These are phyloP conservation scores for Bilobella aurantiaca DNA, from an alignment of 1,140 invertebrate genomes.

Conservation along the genomic window DNA sequence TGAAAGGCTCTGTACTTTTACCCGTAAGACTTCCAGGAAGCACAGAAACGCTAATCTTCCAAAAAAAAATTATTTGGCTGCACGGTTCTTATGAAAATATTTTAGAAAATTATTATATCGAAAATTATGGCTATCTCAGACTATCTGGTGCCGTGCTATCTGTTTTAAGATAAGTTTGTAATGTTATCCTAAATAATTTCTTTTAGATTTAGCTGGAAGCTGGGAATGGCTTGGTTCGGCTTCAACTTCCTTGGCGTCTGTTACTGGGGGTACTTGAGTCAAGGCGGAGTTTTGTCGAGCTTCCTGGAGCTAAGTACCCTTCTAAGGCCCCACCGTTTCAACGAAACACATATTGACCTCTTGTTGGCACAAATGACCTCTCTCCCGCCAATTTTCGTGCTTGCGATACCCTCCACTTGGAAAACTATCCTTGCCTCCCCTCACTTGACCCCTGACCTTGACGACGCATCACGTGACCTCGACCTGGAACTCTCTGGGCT, in stretches of 20 bases:
- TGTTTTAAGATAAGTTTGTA: too few relatives aligned
- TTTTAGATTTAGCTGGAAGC: background rate
- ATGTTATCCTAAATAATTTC: too few relatives aligned
- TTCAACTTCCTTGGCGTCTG: conserved; percentile 22
- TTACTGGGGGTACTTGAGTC: conserved; percentile 27
- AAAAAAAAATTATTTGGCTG: too few relatives aligned
- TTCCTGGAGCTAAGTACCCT: conserved; percentile 28
- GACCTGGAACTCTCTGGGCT: background rate
- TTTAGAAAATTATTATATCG: too few relatives aligned
- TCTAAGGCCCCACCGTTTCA: conserved; percentile 28
- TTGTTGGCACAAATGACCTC: conserved; percentile 30
- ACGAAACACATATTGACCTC: conserved; percentile 31
- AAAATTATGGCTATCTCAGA: too few relatives aligned
- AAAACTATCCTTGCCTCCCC: conserved; percentile 26
- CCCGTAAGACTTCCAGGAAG: too few relatives aligned
- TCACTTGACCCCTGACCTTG: background rate
- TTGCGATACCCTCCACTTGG: conserved; percentile 31
- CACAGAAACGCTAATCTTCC: too few relatives aligned
- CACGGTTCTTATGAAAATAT: too few relatives aligned
- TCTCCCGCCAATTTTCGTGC: conserved; percentile 31
- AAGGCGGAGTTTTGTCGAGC: conserved; percentile 30
- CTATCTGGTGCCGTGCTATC: too few relatives aligned
- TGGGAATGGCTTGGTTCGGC: conserved; percentile 18
- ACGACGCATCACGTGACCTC: background rate
- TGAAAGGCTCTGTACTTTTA: too few relatives aligned